These are phyloP conservation scores for Parnassius smintheus DNA, from an alignment of 2,888 invertebrate genomes.

Conservation along the genomic window DNA sequence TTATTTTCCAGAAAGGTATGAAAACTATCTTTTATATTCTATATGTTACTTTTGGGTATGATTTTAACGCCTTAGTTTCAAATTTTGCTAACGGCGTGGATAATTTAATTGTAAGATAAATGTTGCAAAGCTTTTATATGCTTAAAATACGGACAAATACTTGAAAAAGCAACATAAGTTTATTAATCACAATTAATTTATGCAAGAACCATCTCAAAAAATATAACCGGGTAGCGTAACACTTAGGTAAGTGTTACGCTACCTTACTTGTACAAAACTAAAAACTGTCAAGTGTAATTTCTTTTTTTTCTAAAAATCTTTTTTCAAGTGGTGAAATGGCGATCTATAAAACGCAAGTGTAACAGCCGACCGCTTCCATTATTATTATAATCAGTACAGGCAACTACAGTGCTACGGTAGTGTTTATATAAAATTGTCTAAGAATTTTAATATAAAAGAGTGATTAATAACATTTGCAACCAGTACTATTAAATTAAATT, in stretches of 20 bases:
- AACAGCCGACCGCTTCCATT: conserved; percentile 59
- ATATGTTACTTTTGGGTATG: too few species aligned
- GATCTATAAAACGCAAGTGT: conserved; percentile 66
- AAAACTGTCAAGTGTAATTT: conserved; percentile 48
- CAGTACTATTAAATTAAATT: neutral
- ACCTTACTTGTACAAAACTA: conserved; percentile 68
- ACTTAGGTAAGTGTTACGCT: conserved; percentile 36
- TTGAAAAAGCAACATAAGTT: too few species aligned
- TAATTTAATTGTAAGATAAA: too few species aligned
- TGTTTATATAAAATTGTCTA: neutral
- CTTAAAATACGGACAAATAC: too few species aligned
- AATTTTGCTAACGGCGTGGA: too few species aligned
- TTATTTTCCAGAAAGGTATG: too few species aligned
- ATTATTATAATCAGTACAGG: conserved; percentile 49
- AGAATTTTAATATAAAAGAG: neutral
- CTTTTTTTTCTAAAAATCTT: conserved; percentile 61
- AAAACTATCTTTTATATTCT: too few species aligned
- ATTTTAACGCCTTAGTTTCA: too few species aligned
- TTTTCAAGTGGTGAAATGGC: conserved; percentile 55
- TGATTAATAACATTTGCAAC: neutral
- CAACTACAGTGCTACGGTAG: conserved; percentile 2
- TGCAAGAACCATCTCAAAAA: conserved; percentile 49
- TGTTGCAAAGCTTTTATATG: too few species aligned
- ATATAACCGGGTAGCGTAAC: conserved; percentile 48
- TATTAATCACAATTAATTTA: neutral